Evolutionary conservation across 2,113 vertebrate species (phyloP).

Genomic region (Malurus melanocephalus): DNA sequence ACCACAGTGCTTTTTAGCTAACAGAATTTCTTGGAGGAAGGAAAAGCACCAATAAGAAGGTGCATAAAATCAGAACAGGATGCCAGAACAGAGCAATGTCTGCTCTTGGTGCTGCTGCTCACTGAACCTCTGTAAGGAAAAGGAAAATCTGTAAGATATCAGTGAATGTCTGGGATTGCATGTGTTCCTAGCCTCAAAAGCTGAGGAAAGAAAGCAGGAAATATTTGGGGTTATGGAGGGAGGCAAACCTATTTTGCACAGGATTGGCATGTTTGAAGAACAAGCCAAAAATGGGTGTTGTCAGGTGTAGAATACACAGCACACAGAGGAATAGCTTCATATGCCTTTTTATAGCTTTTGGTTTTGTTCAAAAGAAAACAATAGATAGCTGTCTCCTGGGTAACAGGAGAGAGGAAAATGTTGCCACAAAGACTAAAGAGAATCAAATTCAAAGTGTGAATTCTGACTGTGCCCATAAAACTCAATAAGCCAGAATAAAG

Average conservation of each 20-base stretch:
- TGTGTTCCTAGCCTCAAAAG: neutral
- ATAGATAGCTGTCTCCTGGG: neutral
- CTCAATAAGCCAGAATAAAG: neutral
- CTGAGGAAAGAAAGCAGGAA: neutral
- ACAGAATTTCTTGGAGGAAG: neutral
- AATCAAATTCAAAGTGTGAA: neutral
- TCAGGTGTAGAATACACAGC: neutral
- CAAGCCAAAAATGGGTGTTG: neutral
- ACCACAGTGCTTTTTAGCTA: neutral
- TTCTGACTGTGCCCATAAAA: neutral
- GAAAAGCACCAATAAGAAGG: neutral
- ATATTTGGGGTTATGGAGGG: neutral
- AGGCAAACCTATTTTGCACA: neutral
- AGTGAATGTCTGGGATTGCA: neutral
- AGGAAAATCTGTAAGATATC: neutral
- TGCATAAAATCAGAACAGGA: neutral
- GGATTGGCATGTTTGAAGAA: neutral
- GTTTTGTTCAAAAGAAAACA: neutral
- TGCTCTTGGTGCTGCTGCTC: neutral
- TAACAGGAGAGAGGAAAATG: neutral
- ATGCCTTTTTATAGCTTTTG: neutral
- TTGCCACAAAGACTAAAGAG: neutral
- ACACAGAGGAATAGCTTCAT: neutral
- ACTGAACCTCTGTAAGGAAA: neutral
- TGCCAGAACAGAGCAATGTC: neutral